Conservation (phyloP, 1,140 invertebrate species). For the Philopotamus ludificatus region DNA sequence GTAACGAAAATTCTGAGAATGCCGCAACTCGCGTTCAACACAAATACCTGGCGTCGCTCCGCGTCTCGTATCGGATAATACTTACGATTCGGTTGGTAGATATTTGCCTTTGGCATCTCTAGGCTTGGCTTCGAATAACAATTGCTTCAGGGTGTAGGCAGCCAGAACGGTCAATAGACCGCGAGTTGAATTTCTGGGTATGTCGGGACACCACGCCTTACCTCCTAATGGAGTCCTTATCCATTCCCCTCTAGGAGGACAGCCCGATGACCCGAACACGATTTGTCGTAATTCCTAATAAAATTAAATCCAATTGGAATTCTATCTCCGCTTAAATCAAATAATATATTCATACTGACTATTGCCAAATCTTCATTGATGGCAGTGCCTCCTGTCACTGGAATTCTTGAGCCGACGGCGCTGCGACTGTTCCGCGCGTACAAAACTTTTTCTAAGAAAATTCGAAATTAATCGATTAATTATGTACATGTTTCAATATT, state of each 20-base stretch:
- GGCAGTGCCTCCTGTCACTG: conserved; percentile 60
- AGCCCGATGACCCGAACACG: conserved; percentile 61
- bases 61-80: too few species aligned
- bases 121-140: conserved; percentile 63
- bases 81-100: conserved; percentile 58
- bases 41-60: too few species aligned
- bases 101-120: conserved; percentile 51
- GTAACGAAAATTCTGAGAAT: conserved; percentile 21
- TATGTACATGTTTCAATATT: too few species aligned
- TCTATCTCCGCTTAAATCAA: too few species aligned
- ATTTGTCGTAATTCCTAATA: conserved; percentile 60
- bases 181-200: conserved; percentile 63
- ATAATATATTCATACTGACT: too few species aligned
- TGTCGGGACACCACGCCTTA: conserved; percentile 57
- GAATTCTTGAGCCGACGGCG: conserved; percentile 45
- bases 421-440: conserved; percentile 49
- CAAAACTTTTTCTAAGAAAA: conserved; percentile 49
- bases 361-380: conserved; percentile 66
- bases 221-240: conserved; percentile 60
- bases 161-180: conserved; percentile 67
- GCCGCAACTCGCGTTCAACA: neutral
- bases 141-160: conserved; percentile 65
- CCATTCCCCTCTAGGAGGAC: conserved; percentile 64
- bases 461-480: neutral
- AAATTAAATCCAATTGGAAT: too few species aligned